A percentile compares a stretch with the other conserved stretches of the same genome.
Conservation (phyloP, 2,888 invertebrate species). For the Mesochorus sp. region DNA sequence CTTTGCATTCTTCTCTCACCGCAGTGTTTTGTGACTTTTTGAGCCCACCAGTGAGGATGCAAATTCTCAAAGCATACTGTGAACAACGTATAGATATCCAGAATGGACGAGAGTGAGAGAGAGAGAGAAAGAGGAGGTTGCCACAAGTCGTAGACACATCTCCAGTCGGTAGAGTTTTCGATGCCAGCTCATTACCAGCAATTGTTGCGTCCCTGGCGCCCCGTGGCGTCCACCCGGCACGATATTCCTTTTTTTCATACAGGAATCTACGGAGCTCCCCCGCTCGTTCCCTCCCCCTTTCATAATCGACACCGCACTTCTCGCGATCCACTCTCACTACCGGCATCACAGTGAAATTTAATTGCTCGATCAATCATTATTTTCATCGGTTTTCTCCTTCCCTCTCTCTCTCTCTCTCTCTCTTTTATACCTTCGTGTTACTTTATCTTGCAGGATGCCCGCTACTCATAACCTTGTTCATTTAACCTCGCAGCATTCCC, state of each 20-base stretch:
- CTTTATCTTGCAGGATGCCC: no score
- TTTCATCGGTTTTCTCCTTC: slow-evolving; percentile 55
- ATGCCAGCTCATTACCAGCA: slow-evolving; percentile 80
- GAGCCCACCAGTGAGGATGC: slow-evolving; percentile 71
- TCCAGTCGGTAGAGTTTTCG: slow-evolving; percentile 73
- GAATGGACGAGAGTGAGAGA: slow-evolving; percentile 4
- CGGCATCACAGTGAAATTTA: slow-evolving; percentile 79
- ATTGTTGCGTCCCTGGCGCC: slow-evolving; percentile 78
- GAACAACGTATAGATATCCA: not conserved
- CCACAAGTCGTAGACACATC: slow-evolving; percentile 6
- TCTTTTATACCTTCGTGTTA: no score
- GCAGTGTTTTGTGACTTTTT: slow-evolving; percentile 38
- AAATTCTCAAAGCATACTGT: slow-evolving; percentile 71
- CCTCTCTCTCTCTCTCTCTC: no score
- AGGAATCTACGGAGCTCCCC: slow-evolving; percentile 11
- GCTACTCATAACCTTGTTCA: slow-evolving; percentile 16
- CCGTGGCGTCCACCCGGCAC: slow-evolving; percentile 69
- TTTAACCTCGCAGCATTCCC: slow-evolving; percentile 10
- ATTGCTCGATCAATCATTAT: slow-evolving; percentile 81
- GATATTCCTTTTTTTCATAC: slow-evolving; percentile 13
- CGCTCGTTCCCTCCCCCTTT: slow-evolving; percentile 24
- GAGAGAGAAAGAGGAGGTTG: slow-evolving; percentile 7
- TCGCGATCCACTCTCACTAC: slow-evolving; percentile 65
- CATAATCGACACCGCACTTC: slow-evolving; percentile 41
- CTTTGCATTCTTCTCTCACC: not conserved